Conservation (phyloP, 2,113 vertebrate species). For the Scophthalmus maximus region DNA sequence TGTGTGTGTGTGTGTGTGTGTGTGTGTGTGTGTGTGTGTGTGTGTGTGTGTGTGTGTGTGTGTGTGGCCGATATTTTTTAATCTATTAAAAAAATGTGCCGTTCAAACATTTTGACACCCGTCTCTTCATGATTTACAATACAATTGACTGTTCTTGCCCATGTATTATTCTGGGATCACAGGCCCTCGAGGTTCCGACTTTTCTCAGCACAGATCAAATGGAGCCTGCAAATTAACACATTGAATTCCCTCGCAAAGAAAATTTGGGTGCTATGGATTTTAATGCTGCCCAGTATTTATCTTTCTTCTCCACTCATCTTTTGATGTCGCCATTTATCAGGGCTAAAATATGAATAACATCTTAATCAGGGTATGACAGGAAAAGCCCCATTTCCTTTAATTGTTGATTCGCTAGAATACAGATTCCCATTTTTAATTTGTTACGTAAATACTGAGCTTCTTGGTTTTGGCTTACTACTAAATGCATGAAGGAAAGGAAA, state of each 20-base stretch:
- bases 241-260: constrained; percentile 75
- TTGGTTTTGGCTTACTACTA: constrained; percentile 18
- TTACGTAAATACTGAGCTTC: constrained; percentile 52
- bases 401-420: constrained; percentile 48
- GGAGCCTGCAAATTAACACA: constrained; percentile 76
- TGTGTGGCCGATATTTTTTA: constrained; percentile 46
- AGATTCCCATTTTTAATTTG: constrained; percentile 66
- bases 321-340: constrained; percentile 77
- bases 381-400: constrained; percentile 55
- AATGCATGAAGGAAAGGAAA: constrained; percentile 32
- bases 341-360: constrained; percentile 73
- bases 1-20: no score
- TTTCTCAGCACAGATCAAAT: constrained; percentile 82
- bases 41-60: no score
- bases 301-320: constrained; percentile 76
- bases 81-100: constrained; percentile 26
- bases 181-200: constrained; percentile 78
- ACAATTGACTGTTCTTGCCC: constrained; percentile 82
- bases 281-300: constrained; percentile 82
- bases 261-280: constrained; percentile 82
- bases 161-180: constrained; percentile 80
- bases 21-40: no score
- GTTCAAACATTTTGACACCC: constrained; percentile 72
- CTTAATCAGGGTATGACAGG: constrained; percentile 71
- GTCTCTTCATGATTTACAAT: constrained; percentile 77